These are phyloP conservation scores for Ophion slaviceki DNA, from an alignment of 2,888 invertebrate species.

Conservation along the genomic window DNA sequence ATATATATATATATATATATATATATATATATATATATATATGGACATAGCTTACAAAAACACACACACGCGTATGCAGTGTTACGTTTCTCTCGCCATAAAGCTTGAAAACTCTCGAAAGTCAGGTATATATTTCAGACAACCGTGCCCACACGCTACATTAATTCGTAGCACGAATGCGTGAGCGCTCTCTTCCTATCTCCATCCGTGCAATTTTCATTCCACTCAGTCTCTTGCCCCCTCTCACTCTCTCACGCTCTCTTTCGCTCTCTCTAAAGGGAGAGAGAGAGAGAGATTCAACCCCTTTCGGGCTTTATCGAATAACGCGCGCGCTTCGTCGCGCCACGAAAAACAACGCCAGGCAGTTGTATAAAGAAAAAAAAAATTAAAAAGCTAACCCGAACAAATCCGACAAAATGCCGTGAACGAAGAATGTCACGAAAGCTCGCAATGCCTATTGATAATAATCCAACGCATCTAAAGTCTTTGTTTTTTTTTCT, in stretches of 20 bases:
- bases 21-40: constrained; percentile 14
- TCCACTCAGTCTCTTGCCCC: constrained; percentile 30
- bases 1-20: not conserved
- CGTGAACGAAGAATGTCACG: no score
- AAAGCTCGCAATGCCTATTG: no score
- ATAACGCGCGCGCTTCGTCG: not conserved
- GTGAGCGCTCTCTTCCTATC: constrained; percentile 24
- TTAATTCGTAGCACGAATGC: constrained; percentile 63
- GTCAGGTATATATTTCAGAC: constrained; percentile 60
- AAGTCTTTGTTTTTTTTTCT: no score
- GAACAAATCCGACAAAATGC: no score
- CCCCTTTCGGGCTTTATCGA: not conserved
- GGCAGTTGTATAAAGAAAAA: not conserved
- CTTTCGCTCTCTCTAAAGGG: not conserved
- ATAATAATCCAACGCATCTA: no score
- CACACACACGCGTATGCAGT: not conserved
- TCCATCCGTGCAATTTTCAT: constrained; percentile 54
- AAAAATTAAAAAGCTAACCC: no score
- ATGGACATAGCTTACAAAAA: constrained; percentile 9
- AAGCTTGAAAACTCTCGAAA: constrained; percentile 47
- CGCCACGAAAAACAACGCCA: not conserved
- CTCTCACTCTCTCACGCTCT: not conserved
- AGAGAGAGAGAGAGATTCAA: no score
- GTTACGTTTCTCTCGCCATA: constrained; percentile 27
- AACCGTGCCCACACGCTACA: constrained; percentile 62